Evolutionary conservation across 2,797 vertebrate species (phyloP).

Genomic region (Benthosema pterotum): DNA sequence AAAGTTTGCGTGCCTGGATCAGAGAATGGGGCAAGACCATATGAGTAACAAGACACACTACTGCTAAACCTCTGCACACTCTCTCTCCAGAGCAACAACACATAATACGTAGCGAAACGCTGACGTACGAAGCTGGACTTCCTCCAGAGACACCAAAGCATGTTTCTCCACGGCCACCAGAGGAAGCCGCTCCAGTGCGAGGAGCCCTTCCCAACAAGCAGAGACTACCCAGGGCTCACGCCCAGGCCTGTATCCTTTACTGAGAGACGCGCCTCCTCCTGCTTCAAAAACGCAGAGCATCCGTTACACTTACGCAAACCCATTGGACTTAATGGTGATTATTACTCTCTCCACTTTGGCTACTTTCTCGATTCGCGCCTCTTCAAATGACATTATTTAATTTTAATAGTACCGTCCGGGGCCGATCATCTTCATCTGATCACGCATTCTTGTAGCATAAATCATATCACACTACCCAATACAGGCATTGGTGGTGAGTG

Average conservation of each 20-base stretch:
- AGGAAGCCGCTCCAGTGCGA: conserved; percentile 22
- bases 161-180: conserved; percentile 15
- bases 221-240: conserved; percentile 9
- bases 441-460: no score
- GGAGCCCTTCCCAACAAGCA: conserved; percentile 5
- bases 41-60: no score
- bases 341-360: neutral
- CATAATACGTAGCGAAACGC: no score
- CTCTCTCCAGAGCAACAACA: conserved; percentile 25
- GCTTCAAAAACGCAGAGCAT: conserved; percentile 13
- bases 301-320: neutral
- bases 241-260: neutral
- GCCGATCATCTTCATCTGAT: neutral
- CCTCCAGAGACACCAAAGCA: conserved; percentile 14
- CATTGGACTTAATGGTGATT: conserved; percentile 51
- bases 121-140: conserved; percentile 3
- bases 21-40: no score
- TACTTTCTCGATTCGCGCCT: no score
- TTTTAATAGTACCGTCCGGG: neutral
- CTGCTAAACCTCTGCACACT: neutral
- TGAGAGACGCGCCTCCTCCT: neutral
- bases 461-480: no score
- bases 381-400: neutral
- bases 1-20: no score
- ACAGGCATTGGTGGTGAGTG: no score